Evolutionary conservation across 2,888 invertebrate species (phyloP), one percentile per base, ranked within the genome.

Genomic region (Thera obeliscata): DNA sequence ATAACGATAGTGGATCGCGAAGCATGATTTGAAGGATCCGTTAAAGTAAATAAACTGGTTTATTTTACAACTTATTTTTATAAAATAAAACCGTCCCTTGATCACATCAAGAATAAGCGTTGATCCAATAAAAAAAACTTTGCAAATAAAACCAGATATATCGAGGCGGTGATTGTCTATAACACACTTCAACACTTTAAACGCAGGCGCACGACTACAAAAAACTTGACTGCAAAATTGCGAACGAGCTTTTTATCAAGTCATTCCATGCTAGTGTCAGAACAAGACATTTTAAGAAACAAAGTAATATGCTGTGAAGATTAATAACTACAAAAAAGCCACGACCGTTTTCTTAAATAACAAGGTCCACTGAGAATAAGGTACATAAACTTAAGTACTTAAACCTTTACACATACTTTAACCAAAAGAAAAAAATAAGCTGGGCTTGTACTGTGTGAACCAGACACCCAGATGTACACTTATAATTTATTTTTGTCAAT

Each of bases 211-310:
- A 49, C 38, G 8, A 46, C 8, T 22, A 55, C 65, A 68, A 74
- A 70, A 70, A 72, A 48, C 55, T 63, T 60, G 57, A 67, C 61
- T 59, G 66, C 58, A 66, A 67, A 67, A 71, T 67, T 64, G 66
- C 62, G 63, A 56, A 61, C 38, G 41, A 56, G 38, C 59, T 59
- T 65, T 59, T 59, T 56, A 59, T 66, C 46, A 58, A 57, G 48
- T 72, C 55, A 61, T 56, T 50, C 61, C 56, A 12, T 60, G 38
- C 22, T 22, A 22, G 22, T 1, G 22, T 50, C 59, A n/a, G 60
- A n/a, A 56, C 36, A 6, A 56, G 12, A 63, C 52, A 38, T 38
- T 22, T 22, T 22, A 64, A 43, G 5, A n/a, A 66, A 62, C 12
- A 52, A 22, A 60, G 55, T 46, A 22, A n/a, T 54, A 48, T 36